A percentile compares a stretch with the other conserved stretches of the same genome.
Conservation (phyloP, 2,888 invertebrate genomes). For the Diarsia brunnea region DNA sequence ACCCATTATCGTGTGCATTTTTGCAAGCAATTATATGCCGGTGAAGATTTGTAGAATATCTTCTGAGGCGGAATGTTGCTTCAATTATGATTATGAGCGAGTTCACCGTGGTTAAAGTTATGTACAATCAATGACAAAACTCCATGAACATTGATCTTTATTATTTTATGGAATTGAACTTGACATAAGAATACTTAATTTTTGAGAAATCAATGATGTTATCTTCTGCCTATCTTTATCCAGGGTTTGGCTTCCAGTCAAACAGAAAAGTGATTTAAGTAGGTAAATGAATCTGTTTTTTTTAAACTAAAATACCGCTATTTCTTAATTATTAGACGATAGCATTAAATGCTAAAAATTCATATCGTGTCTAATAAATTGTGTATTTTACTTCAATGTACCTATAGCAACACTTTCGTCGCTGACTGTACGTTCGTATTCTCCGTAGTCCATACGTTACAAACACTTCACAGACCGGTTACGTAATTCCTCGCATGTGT, state of each 20-base stretch:
- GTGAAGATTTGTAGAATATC: constrained; percentile 41
- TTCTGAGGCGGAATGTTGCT: constrained; percentile 51
- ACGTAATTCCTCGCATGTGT: constrained; percentile 72
- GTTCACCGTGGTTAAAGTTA: constrained; percentile 28
- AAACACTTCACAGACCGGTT: constrained; percentile 70
- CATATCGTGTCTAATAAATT: background rate
- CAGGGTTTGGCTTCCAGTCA: background rate
- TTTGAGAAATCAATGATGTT: background rate
- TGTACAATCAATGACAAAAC: constrained; percentile 18
- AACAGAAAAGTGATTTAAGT: background rate
- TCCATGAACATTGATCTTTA: background rate
- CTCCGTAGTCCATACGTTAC: constrained; percentile 25
- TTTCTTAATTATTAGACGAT: background rate
- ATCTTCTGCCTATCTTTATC: background rate
- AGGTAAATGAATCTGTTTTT: background rate
- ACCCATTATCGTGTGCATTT: constrained; percentile 38
- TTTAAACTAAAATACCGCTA: background rate
- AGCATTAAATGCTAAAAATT: background rate
- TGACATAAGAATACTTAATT: background rate
- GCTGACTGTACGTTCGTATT: constrained; percentile 19
- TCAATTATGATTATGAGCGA: constrained; percentile 47
- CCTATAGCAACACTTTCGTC: background rate
- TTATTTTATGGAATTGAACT: background rate
- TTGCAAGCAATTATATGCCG: constrained; percentile 46
- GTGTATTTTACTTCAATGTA: background rate